Evolutionary conservation across 2,113 vertebrate genomes (phyloP).

Genomic region (Megaceryle torquata): DNA sequence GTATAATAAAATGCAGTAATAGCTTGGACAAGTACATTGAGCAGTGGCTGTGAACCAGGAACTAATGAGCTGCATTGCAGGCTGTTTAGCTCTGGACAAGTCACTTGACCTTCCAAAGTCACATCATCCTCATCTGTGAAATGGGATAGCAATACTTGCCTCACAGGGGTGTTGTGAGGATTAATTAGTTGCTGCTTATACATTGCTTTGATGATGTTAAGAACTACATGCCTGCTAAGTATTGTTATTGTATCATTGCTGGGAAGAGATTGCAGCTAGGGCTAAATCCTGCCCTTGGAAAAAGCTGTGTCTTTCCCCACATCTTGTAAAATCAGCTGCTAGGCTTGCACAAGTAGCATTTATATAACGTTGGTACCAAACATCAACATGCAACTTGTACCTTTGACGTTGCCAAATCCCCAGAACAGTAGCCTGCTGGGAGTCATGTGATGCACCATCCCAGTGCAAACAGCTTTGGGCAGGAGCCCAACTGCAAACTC

Average conservation of each 20-base stretch:
- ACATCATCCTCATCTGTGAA: conserved; percentile 1
- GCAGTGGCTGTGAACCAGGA: conserved; percentile 16
- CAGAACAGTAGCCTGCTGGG: neutral
- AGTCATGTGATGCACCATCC: neutral
- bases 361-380: conserved; percentile 28
- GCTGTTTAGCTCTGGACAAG: conserved; percentile 32
- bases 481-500: neutral
- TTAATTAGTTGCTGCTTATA: conserved; percentile 58
- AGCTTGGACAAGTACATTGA: neutral
- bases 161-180: conserved; percentile 57
- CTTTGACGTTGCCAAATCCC: conserved; percentile 12
- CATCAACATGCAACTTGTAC: neutral
- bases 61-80: conserved; percentile 8
- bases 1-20: conserved; percentile 35
- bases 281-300: conserved; percentile 36
- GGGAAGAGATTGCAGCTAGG: conserved; percentile 19
- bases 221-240: conserved; percentile 52
- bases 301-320: conserved; percentile 1
- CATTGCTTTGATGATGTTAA: conserved; percentile 56
- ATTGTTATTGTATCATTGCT: conserved; percentile 44
- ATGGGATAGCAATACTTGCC: conserved; percentile 44
- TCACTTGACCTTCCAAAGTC: conserved; percentile 22
- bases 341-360: neutral
- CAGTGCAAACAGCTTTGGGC: neutral
- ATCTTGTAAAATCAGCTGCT: conserved; percentile 27